A percentile compares a stretch with the other conserved stretches of the same genome.
Conservation (phyloP, 2,888 invertebrate species). For the Agrochola lota region DNA sequence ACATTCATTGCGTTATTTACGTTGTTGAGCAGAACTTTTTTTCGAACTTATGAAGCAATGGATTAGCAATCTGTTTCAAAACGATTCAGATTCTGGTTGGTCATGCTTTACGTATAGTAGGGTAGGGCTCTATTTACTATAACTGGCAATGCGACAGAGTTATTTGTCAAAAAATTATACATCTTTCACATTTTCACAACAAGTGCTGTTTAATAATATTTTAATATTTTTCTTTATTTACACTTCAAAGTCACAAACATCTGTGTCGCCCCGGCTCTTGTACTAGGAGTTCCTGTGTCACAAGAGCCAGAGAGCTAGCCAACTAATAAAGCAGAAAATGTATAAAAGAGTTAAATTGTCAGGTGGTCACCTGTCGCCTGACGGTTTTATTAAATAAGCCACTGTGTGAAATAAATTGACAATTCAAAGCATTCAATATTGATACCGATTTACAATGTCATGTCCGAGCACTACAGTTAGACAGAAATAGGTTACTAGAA, state of each 20-base stretch:
- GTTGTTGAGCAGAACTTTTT: too few species aligned
- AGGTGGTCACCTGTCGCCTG: not conserved
- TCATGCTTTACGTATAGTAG: too few species aligned
- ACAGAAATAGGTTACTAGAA: conserved; percentile 22
- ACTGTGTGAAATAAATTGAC: not conserved
- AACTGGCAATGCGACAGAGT: not conserved
- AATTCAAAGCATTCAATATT: conserved; percentile 7
- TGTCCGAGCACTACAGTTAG: not conserved
- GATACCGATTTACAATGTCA: not conserved
- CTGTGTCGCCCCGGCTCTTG: too few species aligned
- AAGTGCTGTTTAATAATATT: not conserved
- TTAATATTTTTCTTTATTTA: too few species aligned
- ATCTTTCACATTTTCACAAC: not conserved
- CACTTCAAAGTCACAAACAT: too few species aligned
- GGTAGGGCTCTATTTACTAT: too few species aligned
- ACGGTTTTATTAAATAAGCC: not conserved
- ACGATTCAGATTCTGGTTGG: too few species aligned
- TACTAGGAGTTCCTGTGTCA: too few species aligned
- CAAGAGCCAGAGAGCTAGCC: too few species aligned
- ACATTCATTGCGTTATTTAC: too few species aligned
- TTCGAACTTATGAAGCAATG: too few species aligned
- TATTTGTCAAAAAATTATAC: not conserved
- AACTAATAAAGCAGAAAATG: not conserved
- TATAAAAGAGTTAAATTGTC: not conserved
- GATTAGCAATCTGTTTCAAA: too few species aligned